Conservation (phyloP, 2,113 vertebrate species). For the Arenaria interpres region DNA sequence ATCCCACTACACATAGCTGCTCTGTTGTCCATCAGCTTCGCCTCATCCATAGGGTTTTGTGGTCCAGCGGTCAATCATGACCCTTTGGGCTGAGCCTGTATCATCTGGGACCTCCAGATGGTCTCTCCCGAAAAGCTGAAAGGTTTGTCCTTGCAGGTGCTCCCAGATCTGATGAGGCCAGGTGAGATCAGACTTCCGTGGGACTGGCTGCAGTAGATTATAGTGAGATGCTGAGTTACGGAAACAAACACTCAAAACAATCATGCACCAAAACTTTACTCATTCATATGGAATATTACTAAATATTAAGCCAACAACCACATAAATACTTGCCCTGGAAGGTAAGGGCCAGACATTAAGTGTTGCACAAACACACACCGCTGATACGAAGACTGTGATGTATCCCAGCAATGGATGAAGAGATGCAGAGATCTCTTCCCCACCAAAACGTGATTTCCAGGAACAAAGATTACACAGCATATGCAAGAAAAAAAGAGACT, state of each 20-base stretch:
- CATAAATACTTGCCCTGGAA: not conserved
- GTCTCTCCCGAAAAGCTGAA: not conserved
- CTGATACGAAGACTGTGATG: not conserved
- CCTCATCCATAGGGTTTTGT: not conserved
- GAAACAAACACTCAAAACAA: not conserved
- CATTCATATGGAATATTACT: not conserved
- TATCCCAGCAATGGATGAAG: not conserved
- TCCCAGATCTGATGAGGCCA: not conserved
- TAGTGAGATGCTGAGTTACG: not conserved
- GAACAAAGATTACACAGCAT: not conserved
- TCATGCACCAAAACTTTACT: not conserved
- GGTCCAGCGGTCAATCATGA: not conserved
- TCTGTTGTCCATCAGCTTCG: not conserved
- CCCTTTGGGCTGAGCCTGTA: not conserved
- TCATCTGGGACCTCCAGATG: not conserved
- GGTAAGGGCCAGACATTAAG: not conserved
- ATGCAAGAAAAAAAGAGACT: not conserved
- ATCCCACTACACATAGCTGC: accelerated
- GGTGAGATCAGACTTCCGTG: not conserved
- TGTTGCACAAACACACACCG: not conserved
- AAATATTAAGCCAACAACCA: not conserved
- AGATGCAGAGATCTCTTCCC: not conserved
- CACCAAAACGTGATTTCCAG: not conserved
- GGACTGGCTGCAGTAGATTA: not conserved
- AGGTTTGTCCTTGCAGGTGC: not conserved